Base-by-base conservation (phyloP, 2,113 vertebrate genomes). In the Fregetta grallaria region DNA sequence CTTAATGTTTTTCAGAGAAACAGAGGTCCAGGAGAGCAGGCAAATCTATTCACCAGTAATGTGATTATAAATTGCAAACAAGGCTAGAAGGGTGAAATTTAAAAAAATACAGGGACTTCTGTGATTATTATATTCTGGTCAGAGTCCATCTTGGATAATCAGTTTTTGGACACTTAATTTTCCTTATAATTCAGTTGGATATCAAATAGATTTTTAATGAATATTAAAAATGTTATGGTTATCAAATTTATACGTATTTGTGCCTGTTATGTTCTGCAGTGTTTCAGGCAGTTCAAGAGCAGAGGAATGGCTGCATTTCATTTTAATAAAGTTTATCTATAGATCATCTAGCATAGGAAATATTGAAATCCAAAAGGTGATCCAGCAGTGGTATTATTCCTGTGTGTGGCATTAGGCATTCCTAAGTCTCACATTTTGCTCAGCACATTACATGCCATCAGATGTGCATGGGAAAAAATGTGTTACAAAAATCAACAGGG, bases 401-500 rank as follows among this genome's bases (percentile, higher is more conserved):
- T 56, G 40, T 55, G 50, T 44, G 40, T n/a, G 40, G 42, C 32
- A 56, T 80, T 70, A 70, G 45, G 45, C 34, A 70, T 70, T 70
- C 67, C 30, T 27, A 92, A 90, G 67, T 85, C 36, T 94, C 63
- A 78, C 93, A 45, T 90, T 95, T 97, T 59, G 49, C 66, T 96
- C 90, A 86, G 71, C 83, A 86, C 30, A 61, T 45, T 80, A 83
- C 55, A 96, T 94, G 78, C 82, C 87, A 87, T 95, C 85, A 90
- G 79, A 89, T 68, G 44, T 76, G 71, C 79, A 47, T 86, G 89
- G 65, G 30, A 67, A 96, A 71, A 96, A 95, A 42, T 96, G 76
- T 96, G 92, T 96, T 96, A 81, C 77, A 90, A 91, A 90, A 50
- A 76, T 94, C 94, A 96, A 77, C 71, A 92, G 84, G 52, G 81